phyloP scores from a whole-genome alignment of 1,140 invertebrate genomes.

The Drosophila kanapiae region DNA sequence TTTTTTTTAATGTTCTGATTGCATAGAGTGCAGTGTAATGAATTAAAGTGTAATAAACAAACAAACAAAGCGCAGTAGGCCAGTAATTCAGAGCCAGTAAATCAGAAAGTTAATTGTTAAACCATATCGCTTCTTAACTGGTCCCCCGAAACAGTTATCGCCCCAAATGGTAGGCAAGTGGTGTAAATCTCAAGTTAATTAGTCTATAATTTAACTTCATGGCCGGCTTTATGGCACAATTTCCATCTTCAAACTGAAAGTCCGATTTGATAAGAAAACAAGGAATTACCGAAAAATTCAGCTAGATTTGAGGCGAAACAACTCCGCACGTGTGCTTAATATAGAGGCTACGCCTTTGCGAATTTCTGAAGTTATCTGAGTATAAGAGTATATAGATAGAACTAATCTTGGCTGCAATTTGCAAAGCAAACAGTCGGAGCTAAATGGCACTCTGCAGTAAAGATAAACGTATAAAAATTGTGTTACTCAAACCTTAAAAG shows the following conservation, averaged over 20 bases:
- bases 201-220: constrained; percentile 27
- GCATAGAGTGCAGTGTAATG: constrained; percentile 18
- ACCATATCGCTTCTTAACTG: neutral
- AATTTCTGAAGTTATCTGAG: constrained; percentile 5
- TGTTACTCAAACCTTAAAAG: neutral
- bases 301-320: neutral
- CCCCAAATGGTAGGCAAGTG: neutral
- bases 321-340: constrained; percentile 5
- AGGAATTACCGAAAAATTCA: neutral
- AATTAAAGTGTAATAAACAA: constrained; percentile 7
- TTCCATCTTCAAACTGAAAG: constrained; percentile 5
- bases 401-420: constrained; percentile 2
- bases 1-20: neutral
- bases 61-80: constrained; percentile 1
- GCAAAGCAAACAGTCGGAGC: neutral
- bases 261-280: constrained; percentile 9
- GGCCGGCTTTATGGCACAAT: neutral
- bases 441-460: constrained; percentile 8
- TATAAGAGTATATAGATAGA: neutral
- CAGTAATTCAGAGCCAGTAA: constrained; percentile 15
- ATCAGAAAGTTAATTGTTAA: constrained; percentile 5
- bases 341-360: neutral
- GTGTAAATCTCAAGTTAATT: constrained; percentile 40
- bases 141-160: constrained; percentile 11
- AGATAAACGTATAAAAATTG: neutral